Base-by-base conservation (phyloP, 2,797 vertebrate genomes). In the Cuniculus paca region DNA sequence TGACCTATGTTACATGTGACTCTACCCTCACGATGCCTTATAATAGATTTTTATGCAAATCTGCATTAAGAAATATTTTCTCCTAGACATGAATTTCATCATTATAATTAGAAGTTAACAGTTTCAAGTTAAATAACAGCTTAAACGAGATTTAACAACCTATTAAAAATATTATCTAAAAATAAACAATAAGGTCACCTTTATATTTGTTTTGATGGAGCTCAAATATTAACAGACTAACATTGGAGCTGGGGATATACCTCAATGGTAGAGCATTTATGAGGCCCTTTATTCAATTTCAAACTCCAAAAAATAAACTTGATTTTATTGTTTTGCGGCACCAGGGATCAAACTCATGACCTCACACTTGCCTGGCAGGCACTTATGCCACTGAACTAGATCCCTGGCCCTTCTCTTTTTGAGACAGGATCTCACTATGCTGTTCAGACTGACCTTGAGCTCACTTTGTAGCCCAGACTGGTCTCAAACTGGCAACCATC, bases 131-230 rank as follows among this genome's bases (percentile, higher is more conserved):
- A 83, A 95, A 96, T 20, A 96, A 81, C 9, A 16, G 48, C 34
- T 94, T 82, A 82, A 96, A 91, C 16, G 96, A 78, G 7, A 91
- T 17, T 92, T 90, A 95, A 92, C 42, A 88, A n/a, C 85, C 24
- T 74, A 91, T 45, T 94, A 14, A 5, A 54, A 50, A 90, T 81
- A 45, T 72, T 42, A 79, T 88, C 12, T 96, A 72, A 95, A 96
- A 93, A 95, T 81, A 48, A 91, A 89, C 12, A 95, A 89, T 50
- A 87, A 61, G 5, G 31, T 61, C 56, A 77, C 36, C 68, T 93
- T 97, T 89, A 96, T 61, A 87, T 95, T 78, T 79, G 86, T 90
- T 92, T 95, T 83, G 52, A 20, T 31, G 61, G 34, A 58, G 39
- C 7, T 88, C 31, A 26, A 87, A 90, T 65, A 91, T 58, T 70